Percentiles rank a stretch among this genome's conserved stretches.
Conservation (phyloP, 2,113 vertebrate genomes). For the Atherinomorus stipes region DNA sequence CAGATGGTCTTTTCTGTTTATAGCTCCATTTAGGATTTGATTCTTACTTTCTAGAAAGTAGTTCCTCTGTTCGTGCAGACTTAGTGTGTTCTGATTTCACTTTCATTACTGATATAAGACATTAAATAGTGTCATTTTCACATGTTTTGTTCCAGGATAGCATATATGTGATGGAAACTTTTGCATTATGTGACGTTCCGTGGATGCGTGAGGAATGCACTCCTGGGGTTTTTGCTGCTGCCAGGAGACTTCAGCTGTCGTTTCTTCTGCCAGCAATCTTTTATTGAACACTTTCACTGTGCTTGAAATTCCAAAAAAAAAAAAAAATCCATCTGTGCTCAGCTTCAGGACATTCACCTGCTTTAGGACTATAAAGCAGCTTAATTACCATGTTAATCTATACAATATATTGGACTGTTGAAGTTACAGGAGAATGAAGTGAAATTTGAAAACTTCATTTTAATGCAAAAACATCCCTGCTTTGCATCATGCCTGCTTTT, state of each 20-base stretch:
- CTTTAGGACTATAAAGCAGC: conserved; percentile 33
- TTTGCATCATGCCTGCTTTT: conserved; percentile 42
- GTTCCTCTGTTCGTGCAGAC: conserved; percentile 46
- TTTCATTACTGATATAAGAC: conserved; percentile 7
- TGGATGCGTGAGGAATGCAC: conserved; percentile 30
- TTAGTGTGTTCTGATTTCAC: conserved; percentile 65
- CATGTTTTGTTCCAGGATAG: conserved; percentile 9
- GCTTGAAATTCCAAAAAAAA: conserved; percentile 50
- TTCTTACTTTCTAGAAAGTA: conserved; percentile 40
- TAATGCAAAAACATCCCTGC: conserved; percentile 16
- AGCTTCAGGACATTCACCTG: neutral
- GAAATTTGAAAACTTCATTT: conserved; percentile 35
- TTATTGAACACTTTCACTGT: conserved; percentile 55
- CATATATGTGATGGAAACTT: conserved; percentile 4
- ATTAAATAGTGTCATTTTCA: conserved; percentile 13
- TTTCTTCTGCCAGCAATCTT: conserved; percentile 34
- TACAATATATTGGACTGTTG: conserved; percentile 8
- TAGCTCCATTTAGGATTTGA: conserved; percentile 57
- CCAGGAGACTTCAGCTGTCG: conserved; percentile 18
- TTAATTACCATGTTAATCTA: conserved; percentile 27
- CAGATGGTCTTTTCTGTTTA: conserved; percentile 47
- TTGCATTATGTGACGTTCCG: conserved; percentile 36
- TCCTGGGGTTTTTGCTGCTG: conserved; percentile 39
- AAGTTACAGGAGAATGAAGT: conserved; percentile 26
- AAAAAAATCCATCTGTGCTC: conserved; percentile 40